Evolutionary conservation across 1,140 invertebrate species (phyloP), one percentile per base, ranked within the genome.

Genomic region (Aphelinus atriplicis): DNA sequence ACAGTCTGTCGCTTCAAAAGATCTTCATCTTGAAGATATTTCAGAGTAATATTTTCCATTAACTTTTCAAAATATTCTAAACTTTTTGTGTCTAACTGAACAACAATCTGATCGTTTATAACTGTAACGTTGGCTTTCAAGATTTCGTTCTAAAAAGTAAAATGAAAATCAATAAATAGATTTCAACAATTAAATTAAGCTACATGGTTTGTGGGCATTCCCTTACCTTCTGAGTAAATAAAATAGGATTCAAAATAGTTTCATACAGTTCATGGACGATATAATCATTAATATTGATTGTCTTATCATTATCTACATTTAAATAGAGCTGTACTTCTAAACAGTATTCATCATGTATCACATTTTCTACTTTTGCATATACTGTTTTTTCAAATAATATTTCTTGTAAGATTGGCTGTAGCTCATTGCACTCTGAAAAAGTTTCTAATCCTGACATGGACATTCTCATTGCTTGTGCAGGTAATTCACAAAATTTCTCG

Each of bases 401-500:
- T 45, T 5, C 45, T 3, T 47, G 46, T 46, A 68, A 68, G 57
- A 68, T 56, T 58, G 3, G 1, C 3, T 57, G 7, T 47, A 46
- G 1, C 45, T 68, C 55, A 10, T 46, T 0, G 10, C 5, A 68
- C 42, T 68, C 66, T 43, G 51, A 43, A 47, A 68, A 58, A n/a
- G 47, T 46, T n/a, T 48, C 66, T 7, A 68, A 57, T 10, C 9
- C 9, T 45, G 7, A 26, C 7, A 68, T 46, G 1, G 9, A 9
- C 43, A 68, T 57, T 57, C 26, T 57, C 3, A 68, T 46, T 46
- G 53, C 66, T 57, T 68, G 66, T 43, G 53, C 55, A 68, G 66
- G 55, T 57, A 68, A 45, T n/a, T 51, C n/a, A 46, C 1, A 5
- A 47, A 68, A 68, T 58, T 57, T 6, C 4, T 50, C 0, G 3